These are phyloP conservation scores for Saguinus imperator DNA, from an alignment of 2,113 vertebrate species.

Conservation along the genomic window DNA sequence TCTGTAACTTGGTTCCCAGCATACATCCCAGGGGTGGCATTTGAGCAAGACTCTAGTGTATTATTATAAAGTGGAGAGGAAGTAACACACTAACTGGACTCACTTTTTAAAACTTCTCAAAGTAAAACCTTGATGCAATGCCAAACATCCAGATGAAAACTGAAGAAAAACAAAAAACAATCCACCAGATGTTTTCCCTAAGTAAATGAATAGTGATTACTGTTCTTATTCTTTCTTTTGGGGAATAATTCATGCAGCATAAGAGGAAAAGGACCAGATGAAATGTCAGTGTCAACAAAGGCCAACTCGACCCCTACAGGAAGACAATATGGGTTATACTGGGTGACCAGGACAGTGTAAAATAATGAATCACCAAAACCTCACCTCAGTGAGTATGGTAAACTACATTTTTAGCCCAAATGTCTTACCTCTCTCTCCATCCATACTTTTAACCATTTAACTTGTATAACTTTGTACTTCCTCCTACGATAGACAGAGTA, in stretches of 20 bases:
- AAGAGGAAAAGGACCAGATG: slow-evolving; percentile 27
- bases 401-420: neutral
- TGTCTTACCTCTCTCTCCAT: neutral
- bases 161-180: slow-evolving; percentile 62
- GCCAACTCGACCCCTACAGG: neutral
- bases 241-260: neutral
- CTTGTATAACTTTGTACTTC: neutral
- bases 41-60: slow-evolving; percentile 28
- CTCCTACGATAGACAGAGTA: neutral
- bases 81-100: slow-evolving; percentile 49
- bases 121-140: slow-evolving; percentile 57
- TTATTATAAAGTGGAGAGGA: slow-evolving; percentile 53
- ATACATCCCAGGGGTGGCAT: neutral
- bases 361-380: neutral
- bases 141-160: slow-evolving; percentile 67
- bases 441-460: neutral
- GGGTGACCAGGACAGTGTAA: neutral
- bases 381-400: neutral
- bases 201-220: slow-evolving; percentile 34
- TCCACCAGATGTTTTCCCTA: slow-evolving; percentile 73
- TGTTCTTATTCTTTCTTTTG: slow-evolving; percentile 9
- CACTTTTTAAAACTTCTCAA: slow-evolving; percentile 54
- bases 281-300: slow-evolving; percentile 13
- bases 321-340: neutral
- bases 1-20: neutral